A percentile compares a stretch with the other conserved stretches of the same genome.
These are phyloP conservation scores for Quadriops clusia DNA, from an alignment of 2,888 invertebrate species.

Conservation along the genomic window DNA sequence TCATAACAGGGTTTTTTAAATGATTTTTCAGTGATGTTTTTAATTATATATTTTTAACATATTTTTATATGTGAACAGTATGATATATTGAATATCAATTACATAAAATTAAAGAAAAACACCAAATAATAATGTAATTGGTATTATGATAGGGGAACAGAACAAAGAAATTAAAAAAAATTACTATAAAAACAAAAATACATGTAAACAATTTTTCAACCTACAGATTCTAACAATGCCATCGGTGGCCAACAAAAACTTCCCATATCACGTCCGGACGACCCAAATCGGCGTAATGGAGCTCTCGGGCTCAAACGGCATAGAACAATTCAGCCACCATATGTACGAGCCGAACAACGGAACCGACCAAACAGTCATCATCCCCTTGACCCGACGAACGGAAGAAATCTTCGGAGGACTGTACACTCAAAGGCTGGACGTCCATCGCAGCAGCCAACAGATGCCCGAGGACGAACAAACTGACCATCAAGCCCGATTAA, in stretches of 20 bases:
- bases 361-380: conserved; percentile 47
- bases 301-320: conserved; percentile 38
- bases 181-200: neutral
- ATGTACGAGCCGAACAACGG: conserved; percentile 46
- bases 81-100: conserved; percentile 5
- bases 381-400: conserved; percentile 50
- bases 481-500: neutral
- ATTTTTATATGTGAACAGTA: too few relatives aligned
- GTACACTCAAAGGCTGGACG: conserved; percentile 24
- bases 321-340: conserved; percentile 52
- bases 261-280: conserved; percentile 83
- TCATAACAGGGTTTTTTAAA: too few relatives aligned
- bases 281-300: conserved; percentile 68
- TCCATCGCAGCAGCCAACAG: conserved; percentile 1
- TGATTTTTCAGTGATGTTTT: too few relatives aligned
- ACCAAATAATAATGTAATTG: conserved; percentile 1
- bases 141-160: too few relatives aligned
- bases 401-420: conserved; percentile 44
- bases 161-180: too few relatives aligned
- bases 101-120: conserved; percentile 2
- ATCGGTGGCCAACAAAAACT: conserved; percentile 75
- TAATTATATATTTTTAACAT: too few relatives aligned
- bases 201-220: conserved; percentile 24
- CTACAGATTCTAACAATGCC: conserved; percentile 75
- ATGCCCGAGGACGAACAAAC: neutral